These are phyloP conservation scores for Eurystomus glaucurus DNA, from an alignment of 2,797 vertebrate species.

Conservation along the genomic window DNA sequence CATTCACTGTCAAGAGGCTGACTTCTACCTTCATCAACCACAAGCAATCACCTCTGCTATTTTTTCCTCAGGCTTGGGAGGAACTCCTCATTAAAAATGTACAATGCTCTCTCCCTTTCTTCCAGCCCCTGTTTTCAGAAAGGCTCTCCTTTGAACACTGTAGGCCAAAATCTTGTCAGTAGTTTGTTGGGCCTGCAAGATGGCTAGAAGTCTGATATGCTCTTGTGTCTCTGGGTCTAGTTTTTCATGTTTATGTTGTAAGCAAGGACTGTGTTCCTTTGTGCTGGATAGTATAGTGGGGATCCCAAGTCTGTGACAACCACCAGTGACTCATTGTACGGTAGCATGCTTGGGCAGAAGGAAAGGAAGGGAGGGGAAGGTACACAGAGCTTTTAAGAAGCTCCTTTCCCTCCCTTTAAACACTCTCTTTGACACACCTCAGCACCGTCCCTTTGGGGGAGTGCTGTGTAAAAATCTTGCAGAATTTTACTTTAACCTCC, in stretches of 20 bases:
- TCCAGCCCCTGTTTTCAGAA: not conserved
- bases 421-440: conserved; percentile 52
- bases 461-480: not conserved
- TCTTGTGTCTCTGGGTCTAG: not conserved
- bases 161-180: not conserved
- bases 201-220: not conserved
- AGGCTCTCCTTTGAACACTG: not conserved
- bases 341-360: conserved; percentile 15
- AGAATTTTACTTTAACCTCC: conserved; percentile 17
- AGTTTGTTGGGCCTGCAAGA: not conserved
- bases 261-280: not conserved
- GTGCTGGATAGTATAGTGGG: not conserved
- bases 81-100: conserved; percentile 36
- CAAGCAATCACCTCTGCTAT: conserved; percentile 41
- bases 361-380: conserved; percentile 54
- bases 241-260: not conserved
- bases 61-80: conserved; percentile 65
- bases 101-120: not conserved
- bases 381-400: conserved; percentile 20
- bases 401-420: conserved; percentile 30
- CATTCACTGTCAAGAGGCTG: conserved; percentile 3
- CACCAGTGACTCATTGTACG: not conserved
- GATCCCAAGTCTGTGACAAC: conserved; percentile 46
- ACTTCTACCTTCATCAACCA: conserved; percentile 40
- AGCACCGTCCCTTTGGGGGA: not conserved